Percentiles rank a stretch among this genome's conserved stretches.
Evolutionary conservation across 1,140 invertebrate genomes (phyloP).

Genomic region (Papilio dardanus): DNA sequence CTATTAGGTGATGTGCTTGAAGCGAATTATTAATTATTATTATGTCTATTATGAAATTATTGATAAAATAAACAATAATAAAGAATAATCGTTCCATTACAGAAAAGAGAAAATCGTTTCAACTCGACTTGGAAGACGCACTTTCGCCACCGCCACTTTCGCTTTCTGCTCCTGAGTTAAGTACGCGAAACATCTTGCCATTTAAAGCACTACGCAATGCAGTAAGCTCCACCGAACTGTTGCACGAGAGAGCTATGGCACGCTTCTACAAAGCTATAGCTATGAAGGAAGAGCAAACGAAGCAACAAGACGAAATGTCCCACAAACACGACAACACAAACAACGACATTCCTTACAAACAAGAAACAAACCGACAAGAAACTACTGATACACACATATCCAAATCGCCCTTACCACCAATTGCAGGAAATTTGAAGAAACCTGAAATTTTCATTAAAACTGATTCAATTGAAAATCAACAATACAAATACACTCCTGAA

Average conservation of each 20-base stretch:
- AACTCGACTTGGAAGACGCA: slow-evolving; percentile 84
- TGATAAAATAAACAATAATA: neutral
- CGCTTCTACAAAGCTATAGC: slow-evolving; percentile 89
- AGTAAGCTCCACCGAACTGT: slow-evolving; percentile 90
- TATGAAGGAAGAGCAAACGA: slow-evolving; percentile 86
- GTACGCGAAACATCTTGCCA: slow-evolving; percentile 75
- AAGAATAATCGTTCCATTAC: slow-evolving; percentile 51
- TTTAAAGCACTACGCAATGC: slow-evolving; percentile 86
- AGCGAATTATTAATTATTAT: neutral
- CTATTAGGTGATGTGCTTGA: neutral
- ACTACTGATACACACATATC: slow-evolving; percentile 35
- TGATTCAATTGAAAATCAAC: slow-evolving; percentile 61
- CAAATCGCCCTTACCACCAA: slow-evolving; percentile 29
- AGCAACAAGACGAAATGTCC: slow-evolving; percentile 54
- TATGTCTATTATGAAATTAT: neutral
- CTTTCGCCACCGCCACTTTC: slow-evolving; percentile 89
- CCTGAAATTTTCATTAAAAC: slow-evolving; percentile 63
- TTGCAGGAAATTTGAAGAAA: slow-evolving; percentile 41
- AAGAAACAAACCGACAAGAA: slow-evolving; percentile 46
- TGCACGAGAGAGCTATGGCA: slow-evolving; percentile 91
- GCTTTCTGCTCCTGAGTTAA: slow-evolving; percentile 89
- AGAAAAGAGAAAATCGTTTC: slow-evolving; percentile 84
- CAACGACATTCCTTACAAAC: slow-evolving; percentile 67
- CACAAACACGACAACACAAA: slow-evolving; percentile 49
- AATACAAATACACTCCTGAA: slow-evolving; percentile 48